Evolutionary conservation across 1,140 invertebrate species (phyloP), one percentile per base, ranked within the genome.

Genomic region (Elysia chlorotica): DNA sequence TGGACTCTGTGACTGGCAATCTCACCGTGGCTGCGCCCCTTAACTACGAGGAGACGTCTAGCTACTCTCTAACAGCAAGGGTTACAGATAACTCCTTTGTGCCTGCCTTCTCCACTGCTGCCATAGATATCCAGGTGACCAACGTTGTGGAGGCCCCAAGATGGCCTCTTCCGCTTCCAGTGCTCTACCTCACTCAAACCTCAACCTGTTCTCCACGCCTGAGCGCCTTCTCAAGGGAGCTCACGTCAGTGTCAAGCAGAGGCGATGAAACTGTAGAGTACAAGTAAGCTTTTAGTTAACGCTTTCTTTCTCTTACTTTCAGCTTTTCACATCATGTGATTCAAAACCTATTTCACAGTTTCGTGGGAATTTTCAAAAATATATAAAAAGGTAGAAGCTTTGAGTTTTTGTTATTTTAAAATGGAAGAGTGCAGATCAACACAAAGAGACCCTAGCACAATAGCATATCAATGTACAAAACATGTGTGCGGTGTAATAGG

Each of bases 91-190:
- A 71, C 33, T 79, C 76, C 35, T 71, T 65, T 57, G 61, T 71
- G 21, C 74, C 74, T 0, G 75, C 68, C 30, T 69, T 66, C 10
- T 61, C 37, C 21, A 74, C 71, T 33, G 71, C 74, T 1, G 35
- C 28, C 25, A 75, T 81, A 19, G 56, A 41, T 30, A 68, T 82
- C 17, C n/a, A n/a, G 33, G 76, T 82, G 4, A 41, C 30, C 0
- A 70, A 82, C 69, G 65, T 79, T 17, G 74, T 76, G 33, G 79
- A 82, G 68, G 74, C 74, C 28, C 80, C 78, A 14, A 48, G 69
- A 23, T 79, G 76, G 76, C 76, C 76, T 17, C n/a, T 54, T 1
- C 33, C 71, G 3, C 62, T 75, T 6, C 73, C 76, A 6, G 33
- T 66, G 5, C 41, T 75, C 6, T 67, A 69, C 33, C 36, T 78